Evolutionary conservation across 2,888 invertebrate genomes (phyloP).

Genomic region (Barypeithes pellucidus): DNA sequence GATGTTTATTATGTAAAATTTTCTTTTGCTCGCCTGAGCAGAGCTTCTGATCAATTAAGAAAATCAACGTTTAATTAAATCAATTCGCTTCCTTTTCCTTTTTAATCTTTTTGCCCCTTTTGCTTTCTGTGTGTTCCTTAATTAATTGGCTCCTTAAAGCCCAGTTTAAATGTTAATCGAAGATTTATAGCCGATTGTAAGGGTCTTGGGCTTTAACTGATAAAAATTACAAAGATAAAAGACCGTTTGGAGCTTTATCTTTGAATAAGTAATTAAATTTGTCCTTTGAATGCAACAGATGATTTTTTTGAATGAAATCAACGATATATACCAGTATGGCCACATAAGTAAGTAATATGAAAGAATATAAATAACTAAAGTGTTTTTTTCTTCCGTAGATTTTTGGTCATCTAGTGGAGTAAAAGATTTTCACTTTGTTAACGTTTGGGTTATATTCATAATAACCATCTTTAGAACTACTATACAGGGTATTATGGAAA

Average conservation of each 20-base stretch:
- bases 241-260: slow-evolving; percentile 37
- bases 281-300: slow-evolving; percentile 39
- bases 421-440: too few relatives aligned
- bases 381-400: too few relatives aligned
- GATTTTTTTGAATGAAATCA: slow-evolving; percentile 29
- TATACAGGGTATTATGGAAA: too few relatives aligned
- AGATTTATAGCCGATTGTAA: slow-evolving; percentile 55
- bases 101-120: slow-evolving; percentile 55
- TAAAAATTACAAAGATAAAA: slow-evolving; percentile 52
- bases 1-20: slow-evolving; percentile 12
- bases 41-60: slow-evolving; percentile 41
- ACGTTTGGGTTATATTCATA: too few relatives aligned
- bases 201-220: slow-evolving; percentile 49
- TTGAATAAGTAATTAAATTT: slow-evolving; percentile 50
- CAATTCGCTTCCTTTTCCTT: slow-evolving; percentile 43
- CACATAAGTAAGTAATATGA: not conserved
- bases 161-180: slow-evolving; percentile 62
- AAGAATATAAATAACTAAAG: too few relatives aligned
- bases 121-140: slow-evolving; percentile 62
- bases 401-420: too few relatives aligned
- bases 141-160: slow-evolving; percentile 62
- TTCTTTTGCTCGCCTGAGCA: not conserved
- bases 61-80: slow-evolving; percentile 53
- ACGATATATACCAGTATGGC: not conserved
- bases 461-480: too few relatives aligned